Evolutionary conservation across 2,888 invertebrate genomes (phyloP).

Genomic region (Drosophila atripex): DNA sequence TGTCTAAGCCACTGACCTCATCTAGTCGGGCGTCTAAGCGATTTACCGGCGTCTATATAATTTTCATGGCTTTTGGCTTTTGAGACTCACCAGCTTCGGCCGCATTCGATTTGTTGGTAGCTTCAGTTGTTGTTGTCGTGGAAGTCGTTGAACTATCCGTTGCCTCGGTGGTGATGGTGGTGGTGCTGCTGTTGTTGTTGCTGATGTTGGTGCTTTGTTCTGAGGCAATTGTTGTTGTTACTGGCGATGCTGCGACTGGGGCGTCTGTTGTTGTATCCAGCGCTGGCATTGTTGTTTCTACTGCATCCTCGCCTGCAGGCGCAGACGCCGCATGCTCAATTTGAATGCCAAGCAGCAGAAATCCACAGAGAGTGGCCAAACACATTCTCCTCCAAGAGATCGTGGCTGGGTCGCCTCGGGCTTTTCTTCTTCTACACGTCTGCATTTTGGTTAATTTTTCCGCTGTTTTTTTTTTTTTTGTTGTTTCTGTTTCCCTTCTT

Average conservation of each 20-base stretch:
- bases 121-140: constrained; percentile 27
- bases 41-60: constrained; percentile 64
- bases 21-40: constrained; percentile 40
- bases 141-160: constrained; percentile 73
- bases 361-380: constrained; percentile 73
- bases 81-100: constrained; percentile 71
- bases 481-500: constrained; percentile 8
- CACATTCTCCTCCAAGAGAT: constrained; percentile 62
- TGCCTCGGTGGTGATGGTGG: constrained; percentile 31
- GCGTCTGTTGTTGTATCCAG: constrained; percentile 56
- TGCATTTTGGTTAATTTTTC: constrained; percentile 59
- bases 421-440: constrained; percentile 68
- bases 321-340: constrained; percentile 75
- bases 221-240: constrained; percentile 62
- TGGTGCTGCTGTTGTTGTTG: constrained; percentile 18
- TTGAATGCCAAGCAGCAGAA: constrained; percentile 80
- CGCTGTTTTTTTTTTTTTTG: constrained; percentile 16
- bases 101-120: constrained; percentile 65
- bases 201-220: constrained; percentile 58
- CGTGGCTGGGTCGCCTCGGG: constrained; percentile 45
- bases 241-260: constrained; percentile 30
- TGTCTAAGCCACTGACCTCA: background rate
- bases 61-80: constrained; percentile 56
- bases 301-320: constrained; percentile 72
- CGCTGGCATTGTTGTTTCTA: constrained; percentile 55